Percentiles rank a stretch among this genome's conserved stretches.
Evolutionary conservation across 2,888 invertebrate species (phyloP).

Genomic region (Ceraclea dissimilis): DNA sequence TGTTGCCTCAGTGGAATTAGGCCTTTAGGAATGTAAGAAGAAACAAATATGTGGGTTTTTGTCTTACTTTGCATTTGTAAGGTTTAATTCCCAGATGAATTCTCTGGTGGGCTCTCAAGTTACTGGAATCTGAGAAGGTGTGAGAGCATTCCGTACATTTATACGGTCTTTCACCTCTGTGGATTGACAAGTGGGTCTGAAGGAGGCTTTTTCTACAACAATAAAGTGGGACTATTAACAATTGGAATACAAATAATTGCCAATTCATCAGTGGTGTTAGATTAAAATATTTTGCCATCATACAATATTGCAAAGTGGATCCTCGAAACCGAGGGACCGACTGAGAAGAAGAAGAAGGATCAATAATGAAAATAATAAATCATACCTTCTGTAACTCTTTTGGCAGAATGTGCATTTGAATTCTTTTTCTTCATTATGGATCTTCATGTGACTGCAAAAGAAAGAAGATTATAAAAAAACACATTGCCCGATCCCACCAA

Average conservation of each 20-base stretch:
- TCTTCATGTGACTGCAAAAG: conserved; percentile 24
- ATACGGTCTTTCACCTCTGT: conserved; percentile 23
- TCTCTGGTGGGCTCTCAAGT: conserved; percentile 22
- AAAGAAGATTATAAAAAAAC: conserved; percentile 2
- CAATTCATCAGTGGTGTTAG: too few relatives aligned
- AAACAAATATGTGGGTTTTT: too few relatives aligned
- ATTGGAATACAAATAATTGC: not conserved
- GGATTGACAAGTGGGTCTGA: conserved; percentile 21
- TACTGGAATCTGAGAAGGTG: conserved; percentile 25
- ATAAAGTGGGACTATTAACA: not conserved
- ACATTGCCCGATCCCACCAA: too few relatives aligned
- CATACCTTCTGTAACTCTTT: conserved; percentile 25
- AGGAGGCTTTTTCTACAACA: conserved; percentile 23
- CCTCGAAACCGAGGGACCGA: too few relatives aligned
- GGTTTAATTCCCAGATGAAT: conserved; percentile 25
- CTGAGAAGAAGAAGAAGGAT: too few relatives aligned
- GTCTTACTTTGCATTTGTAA: conserved; percentile 23
- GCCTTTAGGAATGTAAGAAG: too few relatives aligned
- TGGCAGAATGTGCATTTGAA: conserved; percentile 25
- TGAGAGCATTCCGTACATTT: conserved; percentile 24
- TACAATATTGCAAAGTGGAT: not conserved
- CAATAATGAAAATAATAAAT: not conserved
- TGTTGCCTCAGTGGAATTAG: too few relatives aligned
- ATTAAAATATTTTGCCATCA: not conserved
- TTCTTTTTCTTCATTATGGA: conserved; percentile 24